Conservation (phyloP, 2,113 vertebrate species). For the Crotophaga sulcirostris region DNA sequence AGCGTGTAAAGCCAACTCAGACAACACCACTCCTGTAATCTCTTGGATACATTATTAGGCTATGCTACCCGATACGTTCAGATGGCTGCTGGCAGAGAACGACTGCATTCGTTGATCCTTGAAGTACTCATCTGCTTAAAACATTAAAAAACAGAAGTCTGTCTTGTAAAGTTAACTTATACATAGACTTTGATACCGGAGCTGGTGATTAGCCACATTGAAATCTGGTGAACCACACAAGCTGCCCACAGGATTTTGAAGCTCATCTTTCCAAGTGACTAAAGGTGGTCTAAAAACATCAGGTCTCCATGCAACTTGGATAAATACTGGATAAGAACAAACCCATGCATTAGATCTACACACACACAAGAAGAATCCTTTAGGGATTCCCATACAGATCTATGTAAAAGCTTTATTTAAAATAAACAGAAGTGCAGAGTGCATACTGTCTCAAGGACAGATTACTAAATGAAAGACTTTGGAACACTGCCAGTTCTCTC, state of each 20-base stretch:
- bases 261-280: background rate
- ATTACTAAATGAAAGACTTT: background rate
- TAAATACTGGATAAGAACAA: background rate
- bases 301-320: background rate
- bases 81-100: background rate
- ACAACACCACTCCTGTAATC: fast-evolving
- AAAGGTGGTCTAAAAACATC: fast-evolving
- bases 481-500: background rate
- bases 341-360: background rate
- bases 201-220: background rate
- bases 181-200: fast-evolving
- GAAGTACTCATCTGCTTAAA: background rate
- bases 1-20: background rate
- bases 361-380: background rate
- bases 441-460: background rate
- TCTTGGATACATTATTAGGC: background rate
- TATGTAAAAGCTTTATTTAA: background rate
- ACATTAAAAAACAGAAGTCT: background rate
- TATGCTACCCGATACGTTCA: fast-evolving
- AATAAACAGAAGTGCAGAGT: background rate
- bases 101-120: background rate
- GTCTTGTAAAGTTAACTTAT: background rate
- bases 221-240: background rate
- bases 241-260: background rate
- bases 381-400: background rate